Percentiles rank a stretch among this genome's conserved stretches.
Conservation (phyloP, 2,888 invertebrate species). For the Anorthoa munda region DNA sequence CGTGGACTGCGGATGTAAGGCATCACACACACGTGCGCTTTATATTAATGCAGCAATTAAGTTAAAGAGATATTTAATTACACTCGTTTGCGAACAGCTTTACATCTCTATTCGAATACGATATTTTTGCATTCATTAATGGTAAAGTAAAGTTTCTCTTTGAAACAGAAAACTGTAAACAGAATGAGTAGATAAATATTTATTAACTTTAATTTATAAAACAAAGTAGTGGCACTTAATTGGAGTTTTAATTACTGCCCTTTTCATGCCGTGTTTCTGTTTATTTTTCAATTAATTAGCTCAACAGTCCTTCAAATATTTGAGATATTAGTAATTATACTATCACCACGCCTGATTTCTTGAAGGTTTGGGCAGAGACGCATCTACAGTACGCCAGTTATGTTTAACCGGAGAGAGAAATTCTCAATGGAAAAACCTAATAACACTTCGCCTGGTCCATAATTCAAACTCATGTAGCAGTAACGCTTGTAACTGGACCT, state of each 20-base stretch:
- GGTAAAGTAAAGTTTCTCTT: not conserved
- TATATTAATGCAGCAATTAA: constrained; percentile 51
- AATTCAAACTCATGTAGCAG: no score
- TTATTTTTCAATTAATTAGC: not conserved
- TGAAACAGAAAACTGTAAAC: constrained; percentile 7
- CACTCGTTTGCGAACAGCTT: constrained; percentile 35
- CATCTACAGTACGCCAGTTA: no score
- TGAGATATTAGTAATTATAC: not conserved
- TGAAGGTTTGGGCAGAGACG: no score
- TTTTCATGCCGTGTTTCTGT: not conserved
- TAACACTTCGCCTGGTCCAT: no score
- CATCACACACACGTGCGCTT: constrained; percentile 48
- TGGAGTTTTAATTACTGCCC: not conserved
- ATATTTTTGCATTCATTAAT: constrained; percentile 6
- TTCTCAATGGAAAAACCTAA: no score
- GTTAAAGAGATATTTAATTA: constrained; percentile 58
- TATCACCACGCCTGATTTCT: not conserved
- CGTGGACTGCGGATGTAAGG: constrained; percentile 37
- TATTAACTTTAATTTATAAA: not conserved
- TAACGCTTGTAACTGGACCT: no score
- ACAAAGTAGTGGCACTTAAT: not conserved
- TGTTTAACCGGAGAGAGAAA: no score
- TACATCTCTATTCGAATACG: constrained; percentile 22
- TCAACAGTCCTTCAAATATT: not conserved
- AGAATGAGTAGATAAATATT: not conserved